A percentile compares a stretch with the other conserved stretches of the same genome.
These are phyloP conservation scores for Marronus borbonicus DNA, from an alignment of 2,888 invertebrate genomes.

Conservation along the genomic window DNA sequence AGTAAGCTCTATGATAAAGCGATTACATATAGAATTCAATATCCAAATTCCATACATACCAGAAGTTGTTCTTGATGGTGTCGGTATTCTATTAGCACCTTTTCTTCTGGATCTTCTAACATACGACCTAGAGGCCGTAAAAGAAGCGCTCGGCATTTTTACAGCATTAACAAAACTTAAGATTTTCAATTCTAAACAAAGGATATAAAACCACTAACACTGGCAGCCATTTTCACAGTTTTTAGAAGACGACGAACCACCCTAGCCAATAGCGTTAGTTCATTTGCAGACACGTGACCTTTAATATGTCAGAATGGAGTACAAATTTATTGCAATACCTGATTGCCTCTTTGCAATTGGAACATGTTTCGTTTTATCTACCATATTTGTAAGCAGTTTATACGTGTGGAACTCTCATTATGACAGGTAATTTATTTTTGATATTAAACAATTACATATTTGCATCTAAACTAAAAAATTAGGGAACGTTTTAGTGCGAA, in stretches of 20 bases:
- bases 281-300: slow-evolving; percentile 65
- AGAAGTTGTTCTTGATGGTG: slow-evolving; percentile 86
- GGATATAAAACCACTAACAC: slow-evolving; percentile 85
- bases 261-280: slow-evolving; percentile 62
- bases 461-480: slow-evolving; percentile 55
- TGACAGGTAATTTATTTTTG: slow-evolving; percentile 75
- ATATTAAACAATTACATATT: slow-evolving; percentile 52
- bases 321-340: slow-evolving; percentile 63
- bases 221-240: slow-evolving; percentile 88
- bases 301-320: slow-evolving; percentile 65
- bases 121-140: slow-evolving; percentile 93
- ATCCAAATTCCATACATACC: slow-evolving; percentile 75
- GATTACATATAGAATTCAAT: slow-evolving; percentile 54
- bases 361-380: slow-evolving; percentile 84
- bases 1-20: not conserved
- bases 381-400: slow-evolving; percentile 88
- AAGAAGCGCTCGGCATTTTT: slow-evolving; percentile 96
- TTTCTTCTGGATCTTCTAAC: slow-evolving; percentile 93
- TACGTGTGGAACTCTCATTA: slow-evolving; percentile 88
- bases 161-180: slow-evolving; percentile 63
- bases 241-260: slow-evolving; percentile 68
- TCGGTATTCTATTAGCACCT: slow-evolving; percentile 89
- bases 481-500: slow-evolving; percentile 55
- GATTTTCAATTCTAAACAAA: slow-evolving; percentile 82
- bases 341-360: slow-evolving; percentile 77